These are phyloP conservation scores for Nephrocerus scutellatus DNA, from an alignment of 2,888 invertebrate genomes.

Conservation along the genomic window DNA sequence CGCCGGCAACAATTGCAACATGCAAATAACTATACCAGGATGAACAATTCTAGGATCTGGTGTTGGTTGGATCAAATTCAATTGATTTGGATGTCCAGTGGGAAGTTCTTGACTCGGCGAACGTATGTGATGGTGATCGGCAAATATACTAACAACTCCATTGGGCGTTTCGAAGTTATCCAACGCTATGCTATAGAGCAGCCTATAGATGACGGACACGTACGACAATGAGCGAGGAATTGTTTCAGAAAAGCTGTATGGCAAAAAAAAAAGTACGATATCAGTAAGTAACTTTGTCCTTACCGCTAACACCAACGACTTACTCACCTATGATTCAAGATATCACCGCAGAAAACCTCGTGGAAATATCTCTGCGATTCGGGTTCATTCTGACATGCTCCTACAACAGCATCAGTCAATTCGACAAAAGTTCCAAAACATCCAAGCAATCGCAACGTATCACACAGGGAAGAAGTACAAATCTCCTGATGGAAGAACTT, in stretches of 20 bases:
- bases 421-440: constrained; percentile 64
- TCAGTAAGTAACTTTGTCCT: neutral
- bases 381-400: constrained; percentile 37
- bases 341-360: constrained; percentile 68
- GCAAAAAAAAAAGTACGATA: neutral
- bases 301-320: neutral
- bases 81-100: constrained; percentile 54
- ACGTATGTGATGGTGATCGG: constrained; percentile 31
- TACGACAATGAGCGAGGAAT: constrained; percentile 74
- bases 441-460: constrained; percentile 84
- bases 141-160: constrained; percentile 52
- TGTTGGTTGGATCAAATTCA: constrained; percentile 65
- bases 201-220: constrained; percentile 75
- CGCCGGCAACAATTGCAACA: constrained; percentile 87
- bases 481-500: constrained; percentile 97
- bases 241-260: constrained; percentile 58
- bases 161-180: constrained; percentile 90
- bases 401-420: constrained; percentile 48
- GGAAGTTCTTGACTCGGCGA: constrained; percentile 42
- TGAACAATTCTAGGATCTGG: constrained; percentile 89
- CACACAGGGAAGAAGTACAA: constrained; percentile 87
- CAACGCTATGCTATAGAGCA: constrained; percentile 90
- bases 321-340: constrained; percentile 51
- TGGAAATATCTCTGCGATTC: constrained; percentile 54
- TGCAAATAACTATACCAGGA: constrained; percentile 88